A percentile compares a stretch with the other conserved stretches of the same genome.
Evolutionary conservation across 2,888 invertebrate genomes (phyloP).

Genomic region (Cryptocheilus praepositus): DNA sequence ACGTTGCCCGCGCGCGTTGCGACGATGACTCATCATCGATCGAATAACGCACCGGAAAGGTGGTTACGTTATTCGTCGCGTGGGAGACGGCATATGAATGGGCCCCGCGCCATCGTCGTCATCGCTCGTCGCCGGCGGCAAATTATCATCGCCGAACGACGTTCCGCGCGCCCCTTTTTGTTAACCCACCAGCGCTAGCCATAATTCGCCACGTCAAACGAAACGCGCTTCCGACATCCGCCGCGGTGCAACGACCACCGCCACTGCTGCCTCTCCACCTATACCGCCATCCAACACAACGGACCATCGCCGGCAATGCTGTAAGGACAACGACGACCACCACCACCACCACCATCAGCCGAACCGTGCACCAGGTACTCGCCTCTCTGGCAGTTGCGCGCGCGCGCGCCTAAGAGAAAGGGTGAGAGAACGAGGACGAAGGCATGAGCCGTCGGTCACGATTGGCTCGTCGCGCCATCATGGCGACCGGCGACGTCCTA

Average conservation of each 20-base stretch:
- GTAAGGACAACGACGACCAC: no score
- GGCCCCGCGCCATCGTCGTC: no score
- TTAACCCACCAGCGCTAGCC: not conserved
- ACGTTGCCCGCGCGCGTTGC: not conserved
- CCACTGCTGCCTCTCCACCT: no score
- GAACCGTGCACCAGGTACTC: no score
- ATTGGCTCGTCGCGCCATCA: conserved; percentile 45
- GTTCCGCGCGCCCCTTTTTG: not conserved
- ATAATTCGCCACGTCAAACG: conserved; percentile 6
- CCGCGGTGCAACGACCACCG: no score
- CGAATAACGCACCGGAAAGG: no score
- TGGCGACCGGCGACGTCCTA: conserved; percentile 49
- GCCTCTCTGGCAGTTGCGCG: conserved; percentile 3
- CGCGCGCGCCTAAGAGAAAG: not conserved
- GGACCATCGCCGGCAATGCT: no score
- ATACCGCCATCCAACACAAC: no score
- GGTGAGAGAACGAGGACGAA: conserved; percentile 14
- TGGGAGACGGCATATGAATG: not conserved
- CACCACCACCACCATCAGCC: no score
- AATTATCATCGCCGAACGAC: not conserved
- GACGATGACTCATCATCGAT: not conserved
- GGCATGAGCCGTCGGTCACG: conserved; percentile 26
- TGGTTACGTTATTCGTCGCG: not conserved
- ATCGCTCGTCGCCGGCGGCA: not conserved
- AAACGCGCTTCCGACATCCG: not conserved